These are phyloP conservation scores for Toxotes lorentzi DNA, from an alignment of 2,797 vertebrate genomes.

Conservation along the genomic window DNA sequence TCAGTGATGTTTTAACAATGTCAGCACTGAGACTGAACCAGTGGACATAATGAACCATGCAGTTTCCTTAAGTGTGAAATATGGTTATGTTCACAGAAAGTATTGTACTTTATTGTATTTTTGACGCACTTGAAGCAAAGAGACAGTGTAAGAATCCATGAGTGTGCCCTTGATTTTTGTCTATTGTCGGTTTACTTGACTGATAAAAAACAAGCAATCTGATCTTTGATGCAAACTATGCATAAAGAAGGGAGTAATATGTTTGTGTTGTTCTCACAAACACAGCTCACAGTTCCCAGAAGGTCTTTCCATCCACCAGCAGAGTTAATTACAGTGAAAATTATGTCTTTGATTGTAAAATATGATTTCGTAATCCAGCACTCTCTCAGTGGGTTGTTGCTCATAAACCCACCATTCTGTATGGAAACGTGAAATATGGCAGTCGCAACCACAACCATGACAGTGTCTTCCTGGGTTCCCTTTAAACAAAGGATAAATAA, in stretches of 20 bases:
- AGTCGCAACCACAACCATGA: background rate
- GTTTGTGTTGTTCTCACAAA: conserved; percentile 3
- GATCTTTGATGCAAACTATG: background rate
- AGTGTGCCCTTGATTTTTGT: background rate
- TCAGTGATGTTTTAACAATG: background rate
- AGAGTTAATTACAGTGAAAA: background rate
- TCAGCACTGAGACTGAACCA: background rate
- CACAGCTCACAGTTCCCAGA: background rate
- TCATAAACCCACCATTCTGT: conserved; percentile 6
- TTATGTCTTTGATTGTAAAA: background rate
- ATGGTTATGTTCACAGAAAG: background rate
- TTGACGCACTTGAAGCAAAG: background rate
- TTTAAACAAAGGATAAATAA: conserved; percentile 6
- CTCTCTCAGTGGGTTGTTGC: background rate
- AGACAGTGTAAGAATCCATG: background rate
- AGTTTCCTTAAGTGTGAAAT: background rate
- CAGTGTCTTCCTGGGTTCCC: background rate
- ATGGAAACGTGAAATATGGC: conserved; percentile 22
- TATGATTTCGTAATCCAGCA: background rate
- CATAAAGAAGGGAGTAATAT: background rate
- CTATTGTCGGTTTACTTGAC: conserved; percentile 7
- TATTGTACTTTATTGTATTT: background rate
- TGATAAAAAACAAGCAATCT: conserved; percentile 18
- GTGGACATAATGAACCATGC: conserved; percentile 16
- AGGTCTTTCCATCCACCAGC: background rate